Conservation (phyloP, 2,797 vertebrate genomes). For the Hypotaenidia okinawae region DNA sequence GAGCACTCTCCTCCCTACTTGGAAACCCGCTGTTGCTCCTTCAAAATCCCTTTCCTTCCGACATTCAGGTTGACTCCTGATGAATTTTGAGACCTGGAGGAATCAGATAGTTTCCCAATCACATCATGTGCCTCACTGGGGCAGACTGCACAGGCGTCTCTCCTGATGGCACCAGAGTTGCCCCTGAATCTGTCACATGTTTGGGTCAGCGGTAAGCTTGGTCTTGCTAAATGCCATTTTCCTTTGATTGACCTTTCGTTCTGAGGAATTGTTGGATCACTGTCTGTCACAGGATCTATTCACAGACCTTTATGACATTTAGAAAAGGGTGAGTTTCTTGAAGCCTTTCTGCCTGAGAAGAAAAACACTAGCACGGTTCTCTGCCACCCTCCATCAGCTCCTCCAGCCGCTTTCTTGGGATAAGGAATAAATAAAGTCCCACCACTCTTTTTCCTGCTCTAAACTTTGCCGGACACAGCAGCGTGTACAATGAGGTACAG, state of each 20-base stretch:
- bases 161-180: slow-evolving; percentile 41
- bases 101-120: slow-evolving; percentile 70
- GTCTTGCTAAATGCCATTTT: slow-evolving; percentile 68
- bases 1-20: slow-evolving; percentile 6
- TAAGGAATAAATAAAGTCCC: neutral
- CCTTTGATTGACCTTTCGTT: slow-evolving; percentile 72
- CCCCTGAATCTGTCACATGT: slow-evolving; percentile 56
- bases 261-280: slow-evolving; percentile 66
- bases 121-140: slow-evolving; percentile 42
- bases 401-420: neutral
- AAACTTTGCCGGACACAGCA: neutral
- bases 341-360: slow-evolving; percentile 11
- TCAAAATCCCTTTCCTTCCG: slow-evolving; percentile 69
- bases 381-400: neutral
- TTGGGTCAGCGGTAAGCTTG: slow-evolving; percentile 47
- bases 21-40: slow-evolving; percentile 37
- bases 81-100: slow-evolving; percentile 70
- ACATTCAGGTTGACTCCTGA: slow-evolving; percentile 68
- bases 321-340: slow-evolving; percentile 33
- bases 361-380: neutral
- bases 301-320: slow-evolving; percentile 47
- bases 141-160: slow-evolving; percentile 1
- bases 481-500: neutral
- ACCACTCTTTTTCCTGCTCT: neutral
- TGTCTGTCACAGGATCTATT: slow-evolving; percentile 64